Base-by-base conservation (phyloP, 1,140 invertebrate species). In the Phymorhynchus buccinoides region DNA sequence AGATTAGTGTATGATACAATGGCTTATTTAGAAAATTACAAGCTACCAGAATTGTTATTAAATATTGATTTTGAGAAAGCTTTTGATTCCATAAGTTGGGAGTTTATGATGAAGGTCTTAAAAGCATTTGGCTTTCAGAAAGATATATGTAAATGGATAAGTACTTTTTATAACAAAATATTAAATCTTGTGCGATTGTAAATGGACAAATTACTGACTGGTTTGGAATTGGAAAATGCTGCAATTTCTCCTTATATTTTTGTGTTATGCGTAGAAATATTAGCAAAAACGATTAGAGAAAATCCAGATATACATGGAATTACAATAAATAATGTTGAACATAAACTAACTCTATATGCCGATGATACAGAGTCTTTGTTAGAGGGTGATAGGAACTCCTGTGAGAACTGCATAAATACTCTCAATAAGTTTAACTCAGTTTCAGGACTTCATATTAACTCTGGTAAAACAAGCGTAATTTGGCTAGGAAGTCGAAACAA, bases 71-170 rank as follows among this genome's bases (percentile, higher is more conserved):
- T 68, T 68, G 62, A 68, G 27, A 68, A 68, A 30, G 62, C 62
- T 30, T 68, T 68, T 30, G 62, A 68, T n/a, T 68, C 62, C 7
- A 68, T 68, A 0, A 68, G n/a, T 68, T 68, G 62, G 62, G 30
- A 30, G 22, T 68, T n/a, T n/a, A 68, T 68, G 1, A 27, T n/a
- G 7, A 22, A 68, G 27, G 62, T 68, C 14, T 68, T 68, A 68
- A 30, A 68, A 68, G 22, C 30, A 27, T 68, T 68, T 68, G 1
- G 62, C n/a, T 68, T 68, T 68, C 7, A 30, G 9, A 0, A 68
- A 68, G 30, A 68, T n/a, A 68, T 68, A 27, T 30, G 62, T 68
- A 27, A 68, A 30, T 68, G 62, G 62, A 68, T 68, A 66, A 66
- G 62, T 30, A 66, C 62, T 27, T 66, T 66, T n/a, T 66, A 66